A percentile compares a stretch with the other conserved stretches of the same genome.
phyloP scores from a whole-genome alignment of 1,140 invertebrate genomes.

The Armadillidium nasatum region DNA sequence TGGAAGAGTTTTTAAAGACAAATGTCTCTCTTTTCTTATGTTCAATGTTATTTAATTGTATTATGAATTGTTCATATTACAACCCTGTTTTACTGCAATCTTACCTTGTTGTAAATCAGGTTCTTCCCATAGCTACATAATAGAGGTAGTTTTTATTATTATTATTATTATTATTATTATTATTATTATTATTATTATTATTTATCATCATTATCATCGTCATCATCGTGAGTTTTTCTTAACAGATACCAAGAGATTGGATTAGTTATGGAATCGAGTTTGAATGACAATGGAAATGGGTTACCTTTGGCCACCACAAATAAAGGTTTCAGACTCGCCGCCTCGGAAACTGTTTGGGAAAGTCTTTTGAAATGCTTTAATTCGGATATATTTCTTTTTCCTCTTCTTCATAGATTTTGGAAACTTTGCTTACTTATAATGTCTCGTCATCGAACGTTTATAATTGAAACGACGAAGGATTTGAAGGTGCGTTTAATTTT shows the following conservation, averaged over 20 bases:
- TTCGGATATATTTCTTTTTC: slow-evolving; percentile 65
- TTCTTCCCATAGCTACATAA: too few relatives aligned
- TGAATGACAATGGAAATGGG: slow-evolving; percentile 47
- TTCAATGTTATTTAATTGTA: too few relatives aligned
- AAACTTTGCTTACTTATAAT: slow-evolving; percentile 77
- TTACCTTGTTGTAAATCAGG: too few relatives aligned
- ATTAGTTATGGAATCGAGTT: slow-evolving; percentile 48
- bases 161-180: too few relatives aligned
- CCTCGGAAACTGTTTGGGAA: slow-evolving; percentile 50
- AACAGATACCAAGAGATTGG: slow-evolving; percentile 37
- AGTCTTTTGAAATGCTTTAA: slow-evolving; percentile 60
- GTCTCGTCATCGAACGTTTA: slow-evolving; percentile 69
- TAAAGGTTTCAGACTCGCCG: slow-evolving; percentile 18
- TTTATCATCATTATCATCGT: too few relatives aligned
- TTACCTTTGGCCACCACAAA: not conserved
- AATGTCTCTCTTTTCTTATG: too few relatives aligned
- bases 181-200: too few relatives aligned
- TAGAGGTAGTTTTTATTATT: too few relatives aligned
- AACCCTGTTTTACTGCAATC: too few relatives aligned
- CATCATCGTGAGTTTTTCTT: slow-evolving; percentile 19
- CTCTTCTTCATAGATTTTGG: slow-evolving; percentile 74
- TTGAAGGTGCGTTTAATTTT: slow-evolving; percentile 22
- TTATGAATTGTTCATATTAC: too few relatives aligned
- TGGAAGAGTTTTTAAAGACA: too few relatives aligned
- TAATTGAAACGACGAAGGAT: slow-evolving; percentile 46